Base-by-base conservation (phyloP, 1,140 invertebrate genomes). In the Hestina assimilis region DNA sequence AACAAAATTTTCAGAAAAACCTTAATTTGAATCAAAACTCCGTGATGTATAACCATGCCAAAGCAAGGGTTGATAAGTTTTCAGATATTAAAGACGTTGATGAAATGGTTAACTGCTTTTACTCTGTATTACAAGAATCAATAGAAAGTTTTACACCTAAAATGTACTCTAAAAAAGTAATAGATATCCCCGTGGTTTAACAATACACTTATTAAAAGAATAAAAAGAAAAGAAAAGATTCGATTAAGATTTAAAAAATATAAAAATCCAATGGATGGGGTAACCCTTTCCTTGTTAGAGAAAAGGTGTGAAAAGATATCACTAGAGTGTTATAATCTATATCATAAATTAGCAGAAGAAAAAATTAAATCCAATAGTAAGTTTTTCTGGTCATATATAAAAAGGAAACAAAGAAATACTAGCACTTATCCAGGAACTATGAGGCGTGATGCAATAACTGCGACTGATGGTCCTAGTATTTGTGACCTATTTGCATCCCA, bases 401-500 rank as follows among this genome's bases (percentile, higher is more conserved):
- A 31, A 31, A 19, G 31, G 4, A 38, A 23, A 15, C 1, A 14
- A 23, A 15, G n/a, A 35, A 35, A 24, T 12, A 17, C 26, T 20
- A 11, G 17, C n/a, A 3, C 40, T 7, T 33, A 20, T 41, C 38
- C 38, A 11, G 38, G 3, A 19, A 21, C 38, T 14, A 41, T 41
- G 31, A 15, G 12, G 15, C 11, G 15, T 14, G n/a, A 43, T 29
- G 26, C 7, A 28, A 9, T 28, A 9, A 28, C n/a, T 9, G 11
- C 12, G 14, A 17, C 20, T 9, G 14, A 12, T 29, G 43, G 43
- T 6, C 6, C 9, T 15, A 19, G 11, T 29, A 46, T 46, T 12
- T 46, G 43, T 46, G 24, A 46, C n/a, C 7, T 46, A 29, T 46
- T 46, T 29, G 43, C 43, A n/a, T 14, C 24, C 15, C 26, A 46